phyloP scores from a whole-genome alignment of 2,113 vertebrate species.

The Laticauda laticaudata region DNA sequence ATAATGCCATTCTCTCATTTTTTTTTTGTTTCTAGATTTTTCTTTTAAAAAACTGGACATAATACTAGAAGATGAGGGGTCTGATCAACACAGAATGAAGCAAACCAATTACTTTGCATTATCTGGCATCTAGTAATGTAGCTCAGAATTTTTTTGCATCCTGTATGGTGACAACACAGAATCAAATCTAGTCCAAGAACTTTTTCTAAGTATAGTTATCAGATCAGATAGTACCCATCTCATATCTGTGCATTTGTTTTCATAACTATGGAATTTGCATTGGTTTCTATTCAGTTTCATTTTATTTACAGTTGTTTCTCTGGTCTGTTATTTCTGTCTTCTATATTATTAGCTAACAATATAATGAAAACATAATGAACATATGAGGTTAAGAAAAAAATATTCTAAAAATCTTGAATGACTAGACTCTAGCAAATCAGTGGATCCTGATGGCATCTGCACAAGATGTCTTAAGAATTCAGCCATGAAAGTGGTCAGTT shows the following conservation, averaged over 20 bases:
- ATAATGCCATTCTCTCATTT: not conserved
- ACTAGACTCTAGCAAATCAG: not conserved
- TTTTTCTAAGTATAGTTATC: not conserved
- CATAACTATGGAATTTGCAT: not conserved
- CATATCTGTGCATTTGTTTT: not conserved
- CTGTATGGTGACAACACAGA: not conserved
- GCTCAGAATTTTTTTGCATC: not conserved
- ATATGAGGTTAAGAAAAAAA: not conserved
- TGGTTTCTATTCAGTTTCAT: not conserved
- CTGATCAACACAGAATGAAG: not conserved
- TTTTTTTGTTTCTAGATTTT: not conserved
- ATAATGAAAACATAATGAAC: not conserved
- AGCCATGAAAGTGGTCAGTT: not conserved
- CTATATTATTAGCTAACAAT: not conserved
- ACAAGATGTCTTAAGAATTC: not conserved
- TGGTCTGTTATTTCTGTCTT: not conserved
- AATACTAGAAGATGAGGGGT: not conserved
- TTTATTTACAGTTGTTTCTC: not conserved
- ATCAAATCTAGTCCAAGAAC: not conserved
- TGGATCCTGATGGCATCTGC: not conserved
- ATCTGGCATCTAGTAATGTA: not conserved
- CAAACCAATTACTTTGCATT: not conserved
- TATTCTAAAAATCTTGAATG: not conserved
- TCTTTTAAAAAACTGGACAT: not conserved
- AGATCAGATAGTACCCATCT: not conserved